Evolutionary conservation across 2,113 vertebrate genomes (phyloP), one percentile per base, ranked within the genome.

Genomic region (Falco punctatus): DNA sequence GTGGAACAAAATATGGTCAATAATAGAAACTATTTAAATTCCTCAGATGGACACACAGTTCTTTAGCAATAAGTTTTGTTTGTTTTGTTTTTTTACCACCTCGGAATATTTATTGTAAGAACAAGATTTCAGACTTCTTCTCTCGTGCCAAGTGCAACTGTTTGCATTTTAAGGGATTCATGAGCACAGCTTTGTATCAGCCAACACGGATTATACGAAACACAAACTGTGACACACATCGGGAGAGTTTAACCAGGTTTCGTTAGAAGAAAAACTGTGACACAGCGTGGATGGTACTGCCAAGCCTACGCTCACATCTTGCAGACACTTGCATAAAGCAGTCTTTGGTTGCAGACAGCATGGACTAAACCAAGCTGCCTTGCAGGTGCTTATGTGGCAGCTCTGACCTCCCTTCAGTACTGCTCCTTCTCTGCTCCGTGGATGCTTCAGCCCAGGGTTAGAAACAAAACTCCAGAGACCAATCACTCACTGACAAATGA

Each of bases 1-100:
- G 62, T 64, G 92, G 96, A 96, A 96, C 91, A 96, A 96, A 97
- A 95, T 67, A 92, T 1, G 0, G 87, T 90, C 86, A 96, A 70
- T 86, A 97, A 96, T 83, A 95, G 95, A 86, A 96, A 92, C 93
- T 30, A 73, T 87, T 93, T 90, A 77, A 88, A 96, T 92, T 88
- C 91, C 93, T 96, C 79, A 86, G 84, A 88, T 95, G 91, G 89
- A 91, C 65, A 94, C 61, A 78, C 3, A 70, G 94, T 79, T 77
- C 88, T 96, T 92, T 33, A 95, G 78, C 84, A 97, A 87, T 88
- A 67, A 83, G 61, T 54, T 96, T 94, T 97, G 74, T 96, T 97
- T 97, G 91, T 91, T 94, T 93, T 82, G 73, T 48, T 81, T 78
- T 88, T 69, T 74, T 81, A 93, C 79, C 79, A 90, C 87, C 84